phyloP scores from a whole-genome alignment of 2,113 vertebrate genomes.

The Varanus salvator region DNA sequence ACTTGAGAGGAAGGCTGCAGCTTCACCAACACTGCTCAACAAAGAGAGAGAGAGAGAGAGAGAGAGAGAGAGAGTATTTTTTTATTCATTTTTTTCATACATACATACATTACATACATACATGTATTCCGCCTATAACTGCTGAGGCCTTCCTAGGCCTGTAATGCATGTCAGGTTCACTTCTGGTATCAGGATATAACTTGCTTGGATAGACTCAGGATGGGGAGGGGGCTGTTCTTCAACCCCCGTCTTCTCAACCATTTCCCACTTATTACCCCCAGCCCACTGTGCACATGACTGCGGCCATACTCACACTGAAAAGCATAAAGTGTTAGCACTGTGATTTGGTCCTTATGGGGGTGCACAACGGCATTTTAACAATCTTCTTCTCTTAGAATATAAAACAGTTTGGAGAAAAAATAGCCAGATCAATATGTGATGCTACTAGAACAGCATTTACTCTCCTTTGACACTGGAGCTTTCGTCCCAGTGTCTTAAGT shows the following conservation, averaged over 20 bases:
- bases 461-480: neutral
- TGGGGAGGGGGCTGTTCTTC: neutral
- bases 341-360: neutral
- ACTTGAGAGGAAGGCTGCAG: neutral
- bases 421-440: neutral
- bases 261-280: neutral
- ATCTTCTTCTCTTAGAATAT: neutral
- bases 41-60: too few species aligned
- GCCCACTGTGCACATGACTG: neutral
- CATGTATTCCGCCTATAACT: too few species aligned
- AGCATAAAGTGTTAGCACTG: neutral
- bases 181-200: neutral
- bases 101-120: too few species aligned
- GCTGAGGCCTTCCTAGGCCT: too few species aligned
- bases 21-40: too few species aligned
- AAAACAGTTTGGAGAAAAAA: neutral
- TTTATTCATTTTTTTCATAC: too few species aligned
- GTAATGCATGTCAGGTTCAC: neutral
- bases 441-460: constrained; percentile 14
- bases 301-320: neutral
- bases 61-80: too few species aligned
- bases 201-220: neutral
- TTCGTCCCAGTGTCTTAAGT: neutral
- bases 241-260: too few species aligned
- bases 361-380: neutral